These are phyloP conservation scores for Philereme transversata DNA, from an alignment of 2,888 invertebrate genomes.

Conservation along the genomic window DNA sequence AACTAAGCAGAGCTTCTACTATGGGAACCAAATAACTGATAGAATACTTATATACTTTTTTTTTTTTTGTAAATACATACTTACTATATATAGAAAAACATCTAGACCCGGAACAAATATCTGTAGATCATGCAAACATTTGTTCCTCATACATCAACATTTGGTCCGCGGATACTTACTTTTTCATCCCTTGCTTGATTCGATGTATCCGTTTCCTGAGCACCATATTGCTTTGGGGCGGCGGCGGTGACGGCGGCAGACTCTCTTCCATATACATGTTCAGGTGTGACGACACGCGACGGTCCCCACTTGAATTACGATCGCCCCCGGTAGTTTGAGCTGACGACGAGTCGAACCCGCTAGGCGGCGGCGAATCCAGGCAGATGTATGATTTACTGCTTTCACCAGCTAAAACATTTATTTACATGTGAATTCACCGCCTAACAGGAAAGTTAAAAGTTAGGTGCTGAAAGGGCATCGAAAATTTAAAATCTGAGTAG, in stretches of 20 bases:
- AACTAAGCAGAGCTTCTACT: too few species aligned
- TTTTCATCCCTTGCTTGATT: slow-evolving; percentile 95
- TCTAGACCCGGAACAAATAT: too few species aligned
- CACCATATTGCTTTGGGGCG: slow-evolving; percentile 93
- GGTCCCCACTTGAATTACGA: slow-evolving; percentile 69
- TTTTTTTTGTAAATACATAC: too few species aligned
- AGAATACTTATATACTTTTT: too few species aligned
- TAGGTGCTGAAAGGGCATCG: too few species aligned
- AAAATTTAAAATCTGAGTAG: too few species aligned
- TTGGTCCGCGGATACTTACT: slow-evolving; percentile 63
- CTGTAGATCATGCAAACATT: too few species aligned
- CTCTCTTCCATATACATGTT: slow-evolving; percentile 76
- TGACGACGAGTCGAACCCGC: slow-evolving; percentile 79
- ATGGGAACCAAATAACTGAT: too few species aligned
- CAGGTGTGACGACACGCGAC: slow-evolving; percentile 62
- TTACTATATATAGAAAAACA: too few species aligned
- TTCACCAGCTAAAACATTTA: slow-evolving; percentile 72
- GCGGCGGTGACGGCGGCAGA: slow-evolving; percentile 83
- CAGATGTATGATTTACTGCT: slow-evolving; percentile 83
- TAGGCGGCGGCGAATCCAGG: slow-evolving; percentile 84
- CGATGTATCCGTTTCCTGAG: slow-evolving; percentile 93
- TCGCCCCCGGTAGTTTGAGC: slow-evolving; percentile 72
- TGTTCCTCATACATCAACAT: too few species aligned
- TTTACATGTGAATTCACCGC: too few species aligned
- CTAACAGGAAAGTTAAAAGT: too few species aligned